A percentile compares a stretch with the other conserved stretches of the same genome.
These are phyloP conservation scores for Polyodon spathula DNA, from an alignment of 2,113 vertebrate species.

Conservation along the genomic window DNA sequence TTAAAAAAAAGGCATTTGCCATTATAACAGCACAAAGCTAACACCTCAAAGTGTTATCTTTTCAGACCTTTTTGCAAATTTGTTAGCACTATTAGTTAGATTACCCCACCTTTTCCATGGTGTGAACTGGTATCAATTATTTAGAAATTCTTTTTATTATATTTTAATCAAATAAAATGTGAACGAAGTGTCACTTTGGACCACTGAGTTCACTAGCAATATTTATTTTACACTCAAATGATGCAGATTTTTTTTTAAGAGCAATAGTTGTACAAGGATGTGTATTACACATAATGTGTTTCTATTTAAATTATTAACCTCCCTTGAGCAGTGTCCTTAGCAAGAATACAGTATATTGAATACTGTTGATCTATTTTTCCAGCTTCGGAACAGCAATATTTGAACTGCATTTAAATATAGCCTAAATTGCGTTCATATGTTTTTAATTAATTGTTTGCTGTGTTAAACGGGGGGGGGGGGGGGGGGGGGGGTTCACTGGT, in stretches of 20 bases:
- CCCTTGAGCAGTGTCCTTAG: conserved; percentile 3
- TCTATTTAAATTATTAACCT: conserved; percentile 45
- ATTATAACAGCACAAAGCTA: conserved; percentile 74
- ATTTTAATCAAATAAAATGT: conserved; percentile 86
- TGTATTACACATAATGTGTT: conserved; percentile 63
- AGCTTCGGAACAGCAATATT: too few species aligned
- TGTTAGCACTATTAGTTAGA: conserved; percentile 89
- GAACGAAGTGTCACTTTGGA: conserved; percentile 71
- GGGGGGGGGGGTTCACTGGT: too few species aligned
- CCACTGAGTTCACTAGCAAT: conserved; percentile 56
- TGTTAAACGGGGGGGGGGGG: too few species aligned
- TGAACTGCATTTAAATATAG: too few species aligned
- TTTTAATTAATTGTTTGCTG: too few species aligned
- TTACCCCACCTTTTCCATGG: conserved; percentile 82
- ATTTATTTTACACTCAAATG: conserved; percentile 40
- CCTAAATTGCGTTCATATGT: too few species aligned
- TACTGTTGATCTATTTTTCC: too few species aligned
- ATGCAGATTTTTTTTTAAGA: neutral
- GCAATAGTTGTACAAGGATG: conserved; percentile 43
- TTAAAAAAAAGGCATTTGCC: conserved; percentile 71
- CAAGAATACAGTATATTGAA: too few species aligned
- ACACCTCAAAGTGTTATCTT: conserved; percentile 64
- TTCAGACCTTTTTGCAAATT: conserved; percentile 74
- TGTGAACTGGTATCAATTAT: conserved; percentile 94
- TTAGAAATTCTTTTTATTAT: conserved; percentile 79